Conservation (phyloP, 2,113 vertebrate species). For the Anarhynchus alexandrinus region DNA sequence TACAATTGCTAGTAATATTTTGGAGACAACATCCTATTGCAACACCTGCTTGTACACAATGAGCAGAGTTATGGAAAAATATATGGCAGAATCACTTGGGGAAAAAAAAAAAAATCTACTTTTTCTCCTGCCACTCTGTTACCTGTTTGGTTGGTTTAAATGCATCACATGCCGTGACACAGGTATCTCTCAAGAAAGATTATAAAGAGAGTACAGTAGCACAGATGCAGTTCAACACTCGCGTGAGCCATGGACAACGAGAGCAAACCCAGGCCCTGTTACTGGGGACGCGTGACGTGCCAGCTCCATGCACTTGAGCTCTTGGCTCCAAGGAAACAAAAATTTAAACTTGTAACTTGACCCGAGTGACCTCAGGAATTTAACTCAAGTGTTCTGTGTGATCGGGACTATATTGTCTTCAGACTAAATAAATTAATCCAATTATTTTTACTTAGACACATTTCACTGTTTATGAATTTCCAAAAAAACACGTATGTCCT, state of each 20-base stretch:
- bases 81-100: background rate
- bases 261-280: background rate
- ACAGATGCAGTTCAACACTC: background rate
- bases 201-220: background rate
- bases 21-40: background rate
- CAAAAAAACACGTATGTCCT: background rate
- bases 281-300: background rate
- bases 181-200: background rate
- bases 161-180: accelerated
- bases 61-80: background rate
- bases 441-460: background rate
- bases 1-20: background rate
- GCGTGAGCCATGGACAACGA: accelerated
- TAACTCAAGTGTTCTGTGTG: background rate
- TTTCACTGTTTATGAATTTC: background rate
- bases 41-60: background rate
- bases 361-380: background rate
- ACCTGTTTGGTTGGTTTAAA: background rate
- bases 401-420: background rate
- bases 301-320: background rate
- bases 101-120: no score
- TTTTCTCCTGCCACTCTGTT: background rate
- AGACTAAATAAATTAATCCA: background rate
- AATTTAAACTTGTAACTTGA: background rate
- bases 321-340: background rate